Evolutionary conservation across 1,140 invertebrate genomes (phyloP).

Genomic region (Melanaphis sacchari): DNA sequence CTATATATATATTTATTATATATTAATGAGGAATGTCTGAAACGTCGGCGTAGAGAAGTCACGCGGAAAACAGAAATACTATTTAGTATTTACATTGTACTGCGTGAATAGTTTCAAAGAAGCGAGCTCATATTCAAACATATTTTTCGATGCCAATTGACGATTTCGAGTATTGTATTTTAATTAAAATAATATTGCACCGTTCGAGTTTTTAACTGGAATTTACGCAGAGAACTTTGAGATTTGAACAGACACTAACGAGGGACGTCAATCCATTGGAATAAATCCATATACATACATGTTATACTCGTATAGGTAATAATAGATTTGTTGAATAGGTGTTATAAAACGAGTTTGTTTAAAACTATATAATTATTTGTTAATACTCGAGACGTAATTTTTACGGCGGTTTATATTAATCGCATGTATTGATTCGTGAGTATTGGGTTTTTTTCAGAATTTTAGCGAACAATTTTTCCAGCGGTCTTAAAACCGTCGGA

Average conservation of each 20-base stretch:
- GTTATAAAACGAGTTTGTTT: not conserved
- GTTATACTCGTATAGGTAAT: too few species aligned
- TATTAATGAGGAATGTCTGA: not conserved
- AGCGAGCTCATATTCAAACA: not conserved
- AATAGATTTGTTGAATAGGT: too few species aligned
- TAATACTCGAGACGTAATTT: too few species aligned
- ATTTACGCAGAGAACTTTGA: not conserved
- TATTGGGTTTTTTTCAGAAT: not conserved
- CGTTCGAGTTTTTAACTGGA: not conserved
- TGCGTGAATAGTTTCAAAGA: not conserved
- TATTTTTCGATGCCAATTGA: not conserved
- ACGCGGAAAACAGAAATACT: not conserved
- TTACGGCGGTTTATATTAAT: not conserved
- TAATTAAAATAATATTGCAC: not conserved
- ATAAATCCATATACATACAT: not conserved
- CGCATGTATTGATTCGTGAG: not conserved
- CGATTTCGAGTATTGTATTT: not conserved
- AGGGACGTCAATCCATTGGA: not conserved
- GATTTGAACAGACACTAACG: not conserved
- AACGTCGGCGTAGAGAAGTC: not conserved
- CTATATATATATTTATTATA: not conserved
- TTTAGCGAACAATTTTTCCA: not conserved
- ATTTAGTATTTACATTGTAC: not conserved
- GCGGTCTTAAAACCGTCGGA: not conserved
- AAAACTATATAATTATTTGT: not conserved